Evolutionary conservation across 2,888 invertebrate species (phyloP).

Genomic region (Leptinotarsa peninsularis): DNA sequence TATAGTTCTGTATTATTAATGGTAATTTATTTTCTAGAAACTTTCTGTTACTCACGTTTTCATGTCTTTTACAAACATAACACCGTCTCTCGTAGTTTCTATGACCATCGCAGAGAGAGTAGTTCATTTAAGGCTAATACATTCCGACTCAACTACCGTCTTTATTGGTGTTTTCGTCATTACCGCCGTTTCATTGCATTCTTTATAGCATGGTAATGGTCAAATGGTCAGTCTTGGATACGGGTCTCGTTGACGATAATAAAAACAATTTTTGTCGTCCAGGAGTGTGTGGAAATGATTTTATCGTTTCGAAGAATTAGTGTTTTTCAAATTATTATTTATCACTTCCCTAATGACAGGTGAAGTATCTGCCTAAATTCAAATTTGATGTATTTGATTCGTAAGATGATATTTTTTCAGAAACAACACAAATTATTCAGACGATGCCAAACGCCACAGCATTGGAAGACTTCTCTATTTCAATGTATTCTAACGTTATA

Average conservation of each 20-base stretch:
- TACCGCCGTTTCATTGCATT: conserved; percentile 21
- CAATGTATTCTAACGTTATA: too few relatives aligned
- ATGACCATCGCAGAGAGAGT: too few relatives aligned
- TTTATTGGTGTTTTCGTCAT: conserved; percentile 21
- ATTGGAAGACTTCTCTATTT: too few relatives aligned
- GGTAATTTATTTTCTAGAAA: too few relatives aligned
- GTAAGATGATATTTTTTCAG: too few relatives aligned
- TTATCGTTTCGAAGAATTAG: not conserved
- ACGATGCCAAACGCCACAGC: too few relatives aligned
- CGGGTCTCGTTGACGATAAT: conserved; percentile 16
- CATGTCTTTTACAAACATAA: not conserved
- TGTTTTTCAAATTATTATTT: not conserved
- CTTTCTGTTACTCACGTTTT: not conserved
- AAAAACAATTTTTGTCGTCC: not conserved
- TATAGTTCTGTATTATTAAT: too few relatives aligned
- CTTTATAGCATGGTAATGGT: conserved; percentile 23
- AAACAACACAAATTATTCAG: too few relatives aligned
- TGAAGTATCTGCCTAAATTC: too few relatives aligned
- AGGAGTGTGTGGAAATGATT: conserved; percentile 21
- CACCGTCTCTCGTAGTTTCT: too few relatives aligned
- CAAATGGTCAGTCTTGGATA: conserved; percentile 22
- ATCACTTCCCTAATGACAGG: not conserved
- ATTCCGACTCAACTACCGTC: not conserved
- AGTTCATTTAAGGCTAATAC: not conserved
- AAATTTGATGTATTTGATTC: too few relatives aligned